Evolutionary conservation across 2,797 vertebrate species (phyloP), one percentile per base, ranked within the genome.

Genomic region (Parotocinclus haroldoi): DNA sequence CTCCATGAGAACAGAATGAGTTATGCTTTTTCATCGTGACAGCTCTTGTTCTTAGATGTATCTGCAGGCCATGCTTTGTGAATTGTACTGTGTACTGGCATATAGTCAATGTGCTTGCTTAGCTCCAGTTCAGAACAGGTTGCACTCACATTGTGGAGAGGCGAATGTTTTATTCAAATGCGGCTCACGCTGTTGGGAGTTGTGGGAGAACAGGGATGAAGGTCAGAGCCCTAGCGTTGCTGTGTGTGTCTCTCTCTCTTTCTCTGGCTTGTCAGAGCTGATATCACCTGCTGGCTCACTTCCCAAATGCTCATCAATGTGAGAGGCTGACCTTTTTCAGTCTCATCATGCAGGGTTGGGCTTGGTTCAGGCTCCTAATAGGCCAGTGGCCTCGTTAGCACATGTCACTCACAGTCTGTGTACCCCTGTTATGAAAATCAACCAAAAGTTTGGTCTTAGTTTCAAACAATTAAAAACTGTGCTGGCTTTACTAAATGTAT

Each of bases 161-260:
- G 5, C 27, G 14, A 69, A 87, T 86, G 82, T 84, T 83, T 87
- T 88, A 89, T 89, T 88, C 83, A 88, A 78, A 84, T 76, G 70
- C 19, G 55, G 75, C 72, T 71, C 72, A 77, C 75, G 73, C 76
- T 78, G 68, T 58, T 49, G 42, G 67, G 58, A 69, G 42, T 50
- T 48, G 51, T 11, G 40, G 59, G 17, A 48, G 40, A 39, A n/a
- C n/a, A 19, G 14, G 38, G 58, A 64, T 81, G 79, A 85, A 89
- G 87, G 86, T 88, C 85, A 84, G 80, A 80, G 77, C 78, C 70
- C 75, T 62, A 54, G 73, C 63, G 10, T 75, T 73, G 73, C 72
- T 73, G 66, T 74, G 76, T 57, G 75, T 83, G 76, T 68, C 76
- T 27, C 27, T 27, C 72, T 73, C 67, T 74, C 76, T 57, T 75